Percentiles rank a stretch among this genome's conserved stretches.
Evolutionary conservation across 2,113 vertebrate genomes (phyloP).

Genomic region (Chionis minor): DNA sequence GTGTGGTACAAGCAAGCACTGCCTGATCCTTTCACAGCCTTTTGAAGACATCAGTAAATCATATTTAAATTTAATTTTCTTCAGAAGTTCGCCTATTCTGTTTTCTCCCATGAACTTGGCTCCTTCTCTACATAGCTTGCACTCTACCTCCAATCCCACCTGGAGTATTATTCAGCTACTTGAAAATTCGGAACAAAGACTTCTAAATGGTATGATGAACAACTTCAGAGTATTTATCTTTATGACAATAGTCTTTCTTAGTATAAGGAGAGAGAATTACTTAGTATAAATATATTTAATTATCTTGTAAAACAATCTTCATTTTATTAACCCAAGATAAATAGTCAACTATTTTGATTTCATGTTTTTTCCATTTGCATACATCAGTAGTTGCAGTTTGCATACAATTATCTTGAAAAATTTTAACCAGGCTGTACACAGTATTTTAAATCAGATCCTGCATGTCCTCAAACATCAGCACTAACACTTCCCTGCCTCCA

Average conservation of each 20-base stretch:
- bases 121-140: neutral
- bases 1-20: rapidly evolving
- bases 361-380: neutral
- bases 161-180: neutral
- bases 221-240: neutral
- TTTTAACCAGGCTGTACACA: neutral
- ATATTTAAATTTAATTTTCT: neutral
- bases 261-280: neutral
- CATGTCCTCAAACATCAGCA: neutral
- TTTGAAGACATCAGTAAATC: neutral
- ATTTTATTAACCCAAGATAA: neutral
- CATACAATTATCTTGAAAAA: neutral
- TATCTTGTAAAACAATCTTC: neutral
- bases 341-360: neutral
- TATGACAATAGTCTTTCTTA: neutral
- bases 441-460: neutral
- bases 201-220: neutral
- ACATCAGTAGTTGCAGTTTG: neutral
- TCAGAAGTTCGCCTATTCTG: neutral
- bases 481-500: neutral
- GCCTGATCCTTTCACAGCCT: neutral
- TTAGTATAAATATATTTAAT: neutral
- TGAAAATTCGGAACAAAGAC: neutral
- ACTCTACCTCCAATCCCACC: neutral
- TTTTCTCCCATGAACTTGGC: neutral